Base-by-base conservation (phyloP, 2,888 invertebrate genomes). In the Lasioglossum morio region DNA sequence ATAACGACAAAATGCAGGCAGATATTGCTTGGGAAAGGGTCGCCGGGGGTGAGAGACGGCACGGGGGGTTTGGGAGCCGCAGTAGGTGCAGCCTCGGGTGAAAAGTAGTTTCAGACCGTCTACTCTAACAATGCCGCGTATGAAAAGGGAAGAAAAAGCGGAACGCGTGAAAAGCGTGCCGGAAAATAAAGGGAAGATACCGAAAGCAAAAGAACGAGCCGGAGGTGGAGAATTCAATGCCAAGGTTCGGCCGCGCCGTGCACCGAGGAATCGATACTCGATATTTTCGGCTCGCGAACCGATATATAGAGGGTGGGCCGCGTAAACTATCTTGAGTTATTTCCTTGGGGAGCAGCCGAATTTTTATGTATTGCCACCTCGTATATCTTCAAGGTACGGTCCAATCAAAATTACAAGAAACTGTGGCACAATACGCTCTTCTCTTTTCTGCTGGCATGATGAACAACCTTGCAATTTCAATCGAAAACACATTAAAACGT, bases 91-190 rank as follows among this genome's bases (percentile, higher is more conserved):
- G 89, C 86, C 90, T 70, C 87, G 85, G 88, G 92, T 90, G 90
- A 90, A 91, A 91, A 92, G 91, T 91, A 92, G 93, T 93, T 92
- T 91, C 89, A 88, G 92, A 92, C 90, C 91, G 90, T 89, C 92
- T 93, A 90, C 90, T 86, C 82, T 86, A 87, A 93, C 93, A 93
- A 93, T 92, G 88, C 87, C 48, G 78, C 84, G 85, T 60, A 81
- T 81, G 76, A 75, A 85, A 85, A 79, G 82, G 79, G 79, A 79
- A 84, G 85, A 84, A 89, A 87, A 87, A 87, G 84, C 72, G 86
- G 79, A 78, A 79, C 79, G 79, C 72, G 86, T 86, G 84, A 89
- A 89, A 89, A 90, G 89, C 82, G 85, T 86, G 46, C 77, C 81
- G 87, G 89, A 89, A 89, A 89, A 88, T 89, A 89, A 91, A 89